Evolutionary conservation across 2,888 invertebrate genomes (phyloP).

Genomic region (Zootermopsis nevadensis): DNA sequence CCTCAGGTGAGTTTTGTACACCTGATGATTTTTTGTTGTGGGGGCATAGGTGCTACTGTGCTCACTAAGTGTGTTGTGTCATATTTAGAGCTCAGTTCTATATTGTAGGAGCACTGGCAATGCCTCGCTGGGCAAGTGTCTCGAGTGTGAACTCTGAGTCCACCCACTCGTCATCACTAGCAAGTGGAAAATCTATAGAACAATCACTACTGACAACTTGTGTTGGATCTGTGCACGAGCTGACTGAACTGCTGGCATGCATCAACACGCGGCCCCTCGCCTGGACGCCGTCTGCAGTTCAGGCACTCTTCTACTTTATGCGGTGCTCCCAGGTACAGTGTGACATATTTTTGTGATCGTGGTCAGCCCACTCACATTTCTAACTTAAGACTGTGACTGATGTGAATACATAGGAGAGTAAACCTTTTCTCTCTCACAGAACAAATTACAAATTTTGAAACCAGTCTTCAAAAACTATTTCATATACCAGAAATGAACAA

Average conservation of each 20-base stretch:
- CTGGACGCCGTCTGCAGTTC: constrained; percentile 72
- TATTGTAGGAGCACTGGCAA: constrained; percentile 77
- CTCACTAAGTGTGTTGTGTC: no score
- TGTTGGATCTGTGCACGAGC: constrained; percentile 84
- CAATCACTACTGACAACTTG: constrained; percentile 86
- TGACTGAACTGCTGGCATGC: constrained; percentile 74
- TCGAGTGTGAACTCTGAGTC: constrained; percentile 56
- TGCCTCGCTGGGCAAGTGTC: constrained; percentile 80
- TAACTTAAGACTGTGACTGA: no score
- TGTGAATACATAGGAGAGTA: no score
- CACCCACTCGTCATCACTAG: constrained; percentile 48
- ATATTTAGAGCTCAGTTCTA: background rate
- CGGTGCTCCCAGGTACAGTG: constrained; percentile 81
- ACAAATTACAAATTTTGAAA: no score
- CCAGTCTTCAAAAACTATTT: no score
- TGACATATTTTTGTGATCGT: no score
- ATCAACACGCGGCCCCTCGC: constrained; percentile 63
- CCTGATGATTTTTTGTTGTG: no score
- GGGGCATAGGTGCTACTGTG: no score
- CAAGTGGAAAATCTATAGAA: constrained; percentile 65
- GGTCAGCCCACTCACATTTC: background rate
- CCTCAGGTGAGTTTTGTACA: constrained; percentile 73
- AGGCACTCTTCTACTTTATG: constrained; percentile 91
- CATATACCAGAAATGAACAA: no score
- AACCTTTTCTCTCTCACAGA: no score